These are phyloP conservation scores for Laticauda colubrina DNA, from an alignment of 2,113 vertebrate genomes.

Conservation along the genomic window DNA sequence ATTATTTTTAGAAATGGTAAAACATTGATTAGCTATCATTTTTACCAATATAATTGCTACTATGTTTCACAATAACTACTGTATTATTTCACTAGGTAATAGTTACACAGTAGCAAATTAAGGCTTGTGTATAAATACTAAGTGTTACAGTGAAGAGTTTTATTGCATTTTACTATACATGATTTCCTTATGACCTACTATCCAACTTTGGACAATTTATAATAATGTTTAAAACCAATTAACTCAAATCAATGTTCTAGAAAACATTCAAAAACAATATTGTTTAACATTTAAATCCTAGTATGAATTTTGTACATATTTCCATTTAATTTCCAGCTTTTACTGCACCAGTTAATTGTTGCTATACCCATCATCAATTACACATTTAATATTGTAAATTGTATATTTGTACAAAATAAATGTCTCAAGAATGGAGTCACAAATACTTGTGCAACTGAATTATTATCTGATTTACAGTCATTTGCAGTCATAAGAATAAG, in stretches of 20 bases:
- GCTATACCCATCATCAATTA: not conserved
- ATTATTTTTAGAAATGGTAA: conserved; percentile 19
- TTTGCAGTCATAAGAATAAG: not conserved
- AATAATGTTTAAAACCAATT: not conserved
- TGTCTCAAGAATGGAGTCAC: not conserved
- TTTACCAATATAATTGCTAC: not conserved
- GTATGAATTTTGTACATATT: not conserved
- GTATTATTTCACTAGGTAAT: not conserved
- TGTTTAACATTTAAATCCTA: not conserved
- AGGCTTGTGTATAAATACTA: not conserved
- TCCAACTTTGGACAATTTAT: not conserved
- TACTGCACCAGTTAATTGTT: not conserved
- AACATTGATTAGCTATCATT: not conserved
- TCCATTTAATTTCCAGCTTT: accelerated
- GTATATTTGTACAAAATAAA: not conserved
- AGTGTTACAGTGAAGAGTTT: not conserved
- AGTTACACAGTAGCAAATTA: not conserved
- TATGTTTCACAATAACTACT: not conserved
- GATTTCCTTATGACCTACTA: not conserved
- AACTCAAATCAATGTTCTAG: not conserved
- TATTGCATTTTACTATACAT: not conserved
- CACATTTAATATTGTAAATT: not conserved
- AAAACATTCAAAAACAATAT: not conserved
- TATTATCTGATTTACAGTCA: not conserved
- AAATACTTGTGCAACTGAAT: not conserved